Conservation (phyloP, 37 sponge, comb jelly and placozoan genomes). For the Spongia lamella region DNA sequence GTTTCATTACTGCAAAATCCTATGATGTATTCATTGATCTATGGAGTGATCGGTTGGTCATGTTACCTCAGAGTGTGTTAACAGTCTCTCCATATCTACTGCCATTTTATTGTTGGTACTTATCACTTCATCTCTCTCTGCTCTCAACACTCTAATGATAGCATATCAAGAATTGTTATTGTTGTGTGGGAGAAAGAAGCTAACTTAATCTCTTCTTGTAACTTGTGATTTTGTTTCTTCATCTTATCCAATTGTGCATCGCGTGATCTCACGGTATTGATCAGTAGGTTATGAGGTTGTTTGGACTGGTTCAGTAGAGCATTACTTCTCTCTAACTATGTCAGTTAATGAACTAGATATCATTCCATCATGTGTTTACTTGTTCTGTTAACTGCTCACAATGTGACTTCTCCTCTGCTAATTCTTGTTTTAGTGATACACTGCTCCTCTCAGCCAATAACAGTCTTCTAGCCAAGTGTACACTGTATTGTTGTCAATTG, state of each 20-base stretch:
- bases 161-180: no score
- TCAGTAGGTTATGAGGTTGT: constrained; percentile 67
- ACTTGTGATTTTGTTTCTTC: not conserved
- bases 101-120: constrained; percentile 58
- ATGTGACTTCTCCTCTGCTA: constrained; percentile 21
- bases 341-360: not conserved
- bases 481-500: constrained; percentile 38
- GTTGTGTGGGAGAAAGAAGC: not conserved
- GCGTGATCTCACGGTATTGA: constrained; percentile 47
- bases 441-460: constrained; percentile 70
- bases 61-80: constrained; percentile 68
- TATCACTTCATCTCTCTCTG: constrained; percentile 30
- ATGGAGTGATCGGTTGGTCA: not conserved
- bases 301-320: constrained; percentile 33
- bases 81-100: constrained; percentile 73
- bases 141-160: not conserved
- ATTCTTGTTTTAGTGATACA: constrained; percentile 35
- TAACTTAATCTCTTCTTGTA: constrained; percentile 44
- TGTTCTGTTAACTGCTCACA: constrained; percentile 28
- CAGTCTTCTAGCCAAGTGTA: constrained; percentile 76
- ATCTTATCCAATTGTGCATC: constrained; percentile 37
- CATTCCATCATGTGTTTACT: constrained; percentile 2
- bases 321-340: constrained; percentile 25
- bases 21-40: not conserved
- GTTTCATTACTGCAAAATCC: not conserved